Percentiles rank a stretch among this genome's conserved stretches.
These are phyloP conservation scores for Monochamus saltuarius DNA, from an alignment of 1,140 invertebrate species.

Conservation along the genomic window DNA sequence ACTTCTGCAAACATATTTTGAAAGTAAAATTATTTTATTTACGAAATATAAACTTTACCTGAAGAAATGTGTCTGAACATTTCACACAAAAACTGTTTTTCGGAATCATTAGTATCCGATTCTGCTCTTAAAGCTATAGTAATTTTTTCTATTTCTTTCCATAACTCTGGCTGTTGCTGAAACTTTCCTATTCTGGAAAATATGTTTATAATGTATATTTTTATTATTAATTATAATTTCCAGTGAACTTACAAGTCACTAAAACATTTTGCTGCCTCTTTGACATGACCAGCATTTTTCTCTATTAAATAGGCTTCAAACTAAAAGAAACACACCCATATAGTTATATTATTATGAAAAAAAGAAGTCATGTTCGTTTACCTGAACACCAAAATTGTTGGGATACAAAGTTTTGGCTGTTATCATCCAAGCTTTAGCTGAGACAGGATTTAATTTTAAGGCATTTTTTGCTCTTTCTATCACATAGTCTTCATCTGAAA, in stretches of 20 bases:
- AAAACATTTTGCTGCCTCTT: slow-evolving; percentile 82
- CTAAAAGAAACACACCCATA: slow-evolving; percentile 46
- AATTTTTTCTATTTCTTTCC: slow-evolving; percentile 78
- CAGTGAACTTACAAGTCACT: slow-evolving; percentile 56
- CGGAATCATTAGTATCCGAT: slow-evolving; percentile 56
- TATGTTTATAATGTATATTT: background rate
- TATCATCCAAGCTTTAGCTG: slow-evolving; percentile 88
- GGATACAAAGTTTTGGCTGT: slow-evolving; percentile 86
- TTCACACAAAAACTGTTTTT: slow-evolving; percentile 57
- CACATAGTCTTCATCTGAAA: slow-evolving; percentile 75
- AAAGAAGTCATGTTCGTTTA: slow-evolving; percentile 43
- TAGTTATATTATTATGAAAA: background rate
- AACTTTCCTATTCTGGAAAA: slow-evolving; percentile 51
- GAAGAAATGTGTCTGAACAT: slow-evolving; percentile 53
- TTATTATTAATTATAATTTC: slow-evolving; percentile 8
- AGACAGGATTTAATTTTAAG: slow-evolving; percentile 68
- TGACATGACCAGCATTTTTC: slow-evolving; percentile 74
- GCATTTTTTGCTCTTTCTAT: slow-evolving; percentile 73
- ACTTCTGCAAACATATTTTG: slow-evolving; percentile 55
- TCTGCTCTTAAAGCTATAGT: slow-evolving; percentile 67
- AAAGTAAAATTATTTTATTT: slow-evolving; percentile 51
- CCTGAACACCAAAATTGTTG: slow-evolving; percentile 81
- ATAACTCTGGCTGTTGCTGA: slow-evolving; percentile 61
- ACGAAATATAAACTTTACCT: slow-evolving; percentile 19
- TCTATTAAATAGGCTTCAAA: slow-evolving; percentile 82